These are phyloP conservation scores for Acromyrmex echinatior DNA, from an alignment of 1,140 invertebrate species.

Conservation along the genomic window DNA sequence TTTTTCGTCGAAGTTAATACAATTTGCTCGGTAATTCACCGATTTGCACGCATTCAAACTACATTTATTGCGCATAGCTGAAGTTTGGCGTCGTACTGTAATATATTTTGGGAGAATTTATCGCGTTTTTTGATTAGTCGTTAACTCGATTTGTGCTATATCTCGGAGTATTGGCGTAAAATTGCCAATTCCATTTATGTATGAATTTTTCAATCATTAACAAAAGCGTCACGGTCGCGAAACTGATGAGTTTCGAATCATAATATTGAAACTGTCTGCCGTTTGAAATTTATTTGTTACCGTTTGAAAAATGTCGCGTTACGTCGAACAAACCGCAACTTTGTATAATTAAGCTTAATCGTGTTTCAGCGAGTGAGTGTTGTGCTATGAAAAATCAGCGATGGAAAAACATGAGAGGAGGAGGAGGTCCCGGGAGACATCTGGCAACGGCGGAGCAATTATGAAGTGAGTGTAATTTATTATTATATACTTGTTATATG, in stretches of 20 bases:
- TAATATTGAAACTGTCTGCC: background rate
- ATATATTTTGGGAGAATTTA: background rate
- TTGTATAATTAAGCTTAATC: background rate
- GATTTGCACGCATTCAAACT: background rate
- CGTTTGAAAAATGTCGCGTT: background rate
- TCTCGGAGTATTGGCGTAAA: background rate
- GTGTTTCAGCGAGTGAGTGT: background rate
- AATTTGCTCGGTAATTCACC: background rate
- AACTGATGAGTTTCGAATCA: background rate
- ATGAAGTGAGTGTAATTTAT: background rate
- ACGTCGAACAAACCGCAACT: background rate
- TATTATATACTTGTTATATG: conserved; percentile 6
- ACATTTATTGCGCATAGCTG: background rate
- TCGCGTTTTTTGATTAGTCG: background rate
- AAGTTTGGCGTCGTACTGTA: background rate
- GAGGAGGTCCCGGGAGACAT: too few relatives aligned
- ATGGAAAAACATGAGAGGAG: background rate
- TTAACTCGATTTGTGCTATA: background rate
- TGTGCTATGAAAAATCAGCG: background rate
- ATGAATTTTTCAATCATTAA: background rate
- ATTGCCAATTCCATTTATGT: conserved; percentile 2
- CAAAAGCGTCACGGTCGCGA: background rate
- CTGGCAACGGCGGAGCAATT: background rate
- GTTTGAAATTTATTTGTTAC: background rate
- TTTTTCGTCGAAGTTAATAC: background rate